Evolutionary conservation across 2,888 invertebrate genomes (phyloP), one percentile per base, ranked within the genome.

Genomic region (Parthenolecanium corni): DNA sequence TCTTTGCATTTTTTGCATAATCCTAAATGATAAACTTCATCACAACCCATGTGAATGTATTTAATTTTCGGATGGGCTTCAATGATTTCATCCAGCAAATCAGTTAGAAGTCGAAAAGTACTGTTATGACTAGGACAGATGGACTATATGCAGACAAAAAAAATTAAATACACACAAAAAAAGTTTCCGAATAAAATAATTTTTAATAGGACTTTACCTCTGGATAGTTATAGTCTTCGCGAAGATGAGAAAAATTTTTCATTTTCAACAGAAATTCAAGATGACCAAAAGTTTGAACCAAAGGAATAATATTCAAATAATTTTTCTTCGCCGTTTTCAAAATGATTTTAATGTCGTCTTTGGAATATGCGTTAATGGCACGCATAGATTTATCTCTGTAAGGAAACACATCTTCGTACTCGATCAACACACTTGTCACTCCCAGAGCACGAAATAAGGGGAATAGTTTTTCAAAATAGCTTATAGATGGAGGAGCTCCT

Each of bases 341-440:
- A 3, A 61, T 53, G 11, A 24, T 23, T 18, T 20, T 64, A 47
- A 74, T 70, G 57, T 73, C 69, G 3, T 67, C 57, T 64, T 67
- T 68, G 11, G 71, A 74, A 71, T 78, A 78, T 16, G 76, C 74
- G 69, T 75, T 73, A 42, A 68, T 69, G n/a, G 75, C 72, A 51
- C 70, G 69, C 14, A 64, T 66, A 6, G 71, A 68, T 6, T 44
- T 16, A 11, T 76, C 78, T 25, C 70, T 70, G 70, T 76, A 82
- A 1, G 81, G 81, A 69, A 82, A 81, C 74, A 77, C 79, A 69
- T 82, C 81, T 70, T 82, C 82, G 71, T 80, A 82, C 69, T 82
- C 82, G 14, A 82, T 69, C 12, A 82, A 72, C 4, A 82, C 68
- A 3, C 77, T 77, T 61, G 76, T 78, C 12, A 76, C 77, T 16